Evolutionary conservation across 1,140 invertebrate genomes (phyloP), one percentile per base, ranked within the genome.

Genomic region (Trichogramma pretiosum): DNA sequence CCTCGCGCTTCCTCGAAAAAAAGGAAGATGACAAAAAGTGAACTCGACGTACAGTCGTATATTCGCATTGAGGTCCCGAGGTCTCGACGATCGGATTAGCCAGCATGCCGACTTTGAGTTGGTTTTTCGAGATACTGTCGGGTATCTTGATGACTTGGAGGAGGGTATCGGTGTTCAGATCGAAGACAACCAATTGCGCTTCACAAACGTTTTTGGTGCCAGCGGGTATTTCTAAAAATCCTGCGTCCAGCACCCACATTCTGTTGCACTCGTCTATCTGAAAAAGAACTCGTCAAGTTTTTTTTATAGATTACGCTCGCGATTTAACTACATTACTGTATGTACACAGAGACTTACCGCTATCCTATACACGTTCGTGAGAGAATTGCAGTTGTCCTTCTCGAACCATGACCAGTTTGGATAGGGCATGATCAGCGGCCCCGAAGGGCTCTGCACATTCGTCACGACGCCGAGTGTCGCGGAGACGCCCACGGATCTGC

Each of bases 191-290:
- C 18, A 43, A 17, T 43, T 33, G 26, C 14, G 40, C 26, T 18
- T 11, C 26, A 21, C 40, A 43, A 3, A 3, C 5, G 7, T 8
- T 2, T 28, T 13, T 19, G 7, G 2, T 26, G 5, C 1, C 4
- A n/a, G 24, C 5, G 10, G 5, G 5, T 7, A 7, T 28, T 28
- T 32, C 40, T 19, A 11, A 5, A 17, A 17, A 11, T 7, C 40
- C 40, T 11, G 11, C 22, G 22, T 43, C 40, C 5, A 43, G 13
- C 9, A 32, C 18, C 40, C 40, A 43, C 10, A 43, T 7, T 18
- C 40, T 16, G 8, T 43, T 30, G 21, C 40, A 43, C 3, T 32
- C 16, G n/a, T 43, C 40, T 5, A 43, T 33, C 40, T 43, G 40
- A 5, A 21, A 21, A 28, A 7, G 14, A 41, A 28, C 10, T 1